Percentiles rank a stretch among this genome's conserved stretches.
Conservation (phyloP, 2,888 invertebrate species). For the Orthosia cruda region DNA sequence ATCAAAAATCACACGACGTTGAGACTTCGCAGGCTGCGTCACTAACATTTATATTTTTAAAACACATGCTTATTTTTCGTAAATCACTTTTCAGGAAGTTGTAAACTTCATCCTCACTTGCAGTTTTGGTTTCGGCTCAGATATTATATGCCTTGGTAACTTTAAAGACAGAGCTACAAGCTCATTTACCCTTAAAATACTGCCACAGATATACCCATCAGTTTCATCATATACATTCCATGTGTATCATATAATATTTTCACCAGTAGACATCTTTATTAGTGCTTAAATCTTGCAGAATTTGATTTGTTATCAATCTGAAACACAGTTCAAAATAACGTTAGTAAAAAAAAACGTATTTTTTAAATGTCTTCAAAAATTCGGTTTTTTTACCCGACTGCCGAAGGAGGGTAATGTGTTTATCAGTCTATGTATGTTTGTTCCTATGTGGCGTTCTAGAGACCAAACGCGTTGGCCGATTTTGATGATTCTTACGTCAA, state of each 20-base stretch:
- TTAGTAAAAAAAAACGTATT: neutral
- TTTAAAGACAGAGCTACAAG: neutral
- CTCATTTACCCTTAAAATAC: neutral
- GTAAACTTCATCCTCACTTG: neutral
- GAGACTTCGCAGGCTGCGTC: too few relatives aligned
- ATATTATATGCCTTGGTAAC: neutral
- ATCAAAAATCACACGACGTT: too few relatives aligned
- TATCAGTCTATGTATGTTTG: too few relatives aligned
- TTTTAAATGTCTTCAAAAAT: too few relatives aligned
- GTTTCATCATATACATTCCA: neutral
- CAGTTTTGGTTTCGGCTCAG: neutral
- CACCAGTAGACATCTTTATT: slow-evolving; percentile 95
- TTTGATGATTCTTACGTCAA: too few relatives aligned
- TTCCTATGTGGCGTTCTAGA: too few relatives aligned
- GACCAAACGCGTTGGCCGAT: too few relatives aligned
- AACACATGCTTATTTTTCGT: neutral
- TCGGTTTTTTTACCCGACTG: too few relatives aligned
- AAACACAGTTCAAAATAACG: slow-evolving; percentile 61
- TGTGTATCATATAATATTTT: slow-evolving; percentile 53
- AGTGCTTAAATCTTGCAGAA: slow-evolving; percentile 92
- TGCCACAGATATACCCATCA: neutral
- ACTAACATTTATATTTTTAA: neutral
- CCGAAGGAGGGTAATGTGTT: too few relatives aligned
- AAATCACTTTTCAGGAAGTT: neutral
- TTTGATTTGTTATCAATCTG: slow-evolving; percentile 93